Evolutionary conservation across 2,113 vertebrate species (phyloP), one percentile per base, ranked within the genome.

Genomic region (Ctenomys sociabilis): DNA sequence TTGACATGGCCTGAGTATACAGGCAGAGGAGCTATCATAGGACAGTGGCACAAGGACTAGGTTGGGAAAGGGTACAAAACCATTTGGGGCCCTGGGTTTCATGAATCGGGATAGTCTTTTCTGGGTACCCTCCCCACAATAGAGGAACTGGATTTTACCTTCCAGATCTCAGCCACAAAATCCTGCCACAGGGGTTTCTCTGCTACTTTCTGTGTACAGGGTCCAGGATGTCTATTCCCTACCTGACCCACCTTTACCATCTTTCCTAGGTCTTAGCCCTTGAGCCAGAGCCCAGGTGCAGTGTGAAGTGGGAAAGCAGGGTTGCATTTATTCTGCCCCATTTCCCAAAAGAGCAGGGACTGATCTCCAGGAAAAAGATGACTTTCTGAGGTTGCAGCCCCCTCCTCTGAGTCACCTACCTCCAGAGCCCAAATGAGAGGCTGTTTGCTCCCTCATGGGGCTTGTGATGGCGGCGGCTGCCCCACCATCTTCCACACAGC

Each of bases 401-500:
- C 90, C 6, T 19, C 26, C 37, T 16, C 28, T 52, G 21, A 87
- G 52, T 85, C 85, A 77, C 94, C 43, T 95, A 95, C 97, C 72
- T 78, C 64, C 73, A 88, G 28, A 59, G 14, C 77, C n/a, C 40
- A 7, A 24, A 52, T 43, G 35, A 83, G 49, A 80, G 85, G 82
- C 45, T 5, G 3, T 26, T 82, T 43, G 52, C 32, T 93, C 94
- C 16, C 0, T 98, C 96, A 99, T 1, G 98, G 98, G 14, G 96
- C 95, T 0, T 98, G 98, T 57, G 98, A 97, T 0, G 81, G 77
- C 12, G 95, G 98, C 84, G 96, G 97, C 64, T 98, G 99, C 90
- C 98, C 97, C 0, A 98, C 98, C 99, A 99, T 99, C 97, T 99
- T 99, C 88, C 99, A 98, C 91, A 98, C 99, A 1, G 99, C 99